These are phyloP conservation scores for Etheostoma perlongum DNA, from an alignment of 2,797 vertebrate species.

Conservation along the genomic window DNA sequence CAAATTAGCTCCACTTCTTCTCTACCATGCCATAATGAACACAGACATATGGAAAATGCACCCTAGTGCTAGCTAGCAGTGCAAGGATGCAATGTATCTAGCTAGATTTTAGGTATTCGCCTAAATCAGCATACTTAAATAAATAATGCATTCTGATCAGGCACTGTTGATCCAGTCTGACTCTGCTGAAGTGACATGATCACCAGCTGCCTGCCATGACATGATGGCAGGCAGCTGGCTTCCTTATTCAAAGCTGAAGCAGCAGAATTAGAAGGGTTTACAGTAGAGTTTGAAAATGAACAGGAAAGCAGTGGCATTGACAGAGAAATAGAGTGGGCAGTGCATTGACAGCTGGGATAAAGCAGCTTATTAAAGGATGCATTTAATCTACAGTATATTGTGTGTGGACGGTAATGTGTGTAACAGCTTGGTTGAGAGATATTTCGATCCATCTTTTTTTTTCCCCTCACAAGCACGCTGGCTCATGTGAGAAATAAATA, in stretches of 20 bases:
- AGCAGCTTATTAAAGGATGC: background rate
- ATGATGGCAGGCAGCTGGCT: background rate
- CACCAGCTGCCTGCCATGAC: background rate
- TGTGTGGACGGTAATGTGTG: background rate
- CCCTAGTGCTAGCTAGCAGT: background rate
- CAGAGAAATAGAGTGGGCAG: background rate
- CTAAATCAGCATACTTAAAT: background rate
- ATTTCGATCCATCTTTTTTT: too few species aligned
- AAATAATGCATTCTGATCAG: background rate
- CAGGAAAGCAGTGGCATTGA: background rate
- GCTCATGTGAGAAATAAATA: background rate
- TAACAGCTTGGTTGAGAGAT: background rate
- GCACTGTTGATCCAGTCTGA: background rate
- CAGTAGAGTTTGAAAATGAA: slow-evolving; percentile 4
- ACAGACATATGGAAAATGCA: background rate
- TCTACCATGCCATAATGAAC: background rate
- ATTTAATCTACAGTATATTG: background rate
- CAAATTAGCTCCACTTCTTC: background rate
- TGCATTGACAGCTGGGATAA: slow-evolving; percentile 8
- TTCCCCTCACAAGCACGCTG: background rate
- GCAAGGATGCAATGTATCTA: background rate
- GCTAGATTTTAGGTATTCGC: too few species aligned
- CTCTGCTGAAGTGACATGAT: slow-evolving; percentile 9
- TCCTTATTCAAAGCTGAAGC: slow-evolving; percentile 7
- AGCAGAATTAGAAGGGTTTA: slow-evolving; percentile 8